phyloP scores from a whole-genome alignment of 1,140 invertebrate genomes.

The Parasteatoda tepidariorum region DNA sequence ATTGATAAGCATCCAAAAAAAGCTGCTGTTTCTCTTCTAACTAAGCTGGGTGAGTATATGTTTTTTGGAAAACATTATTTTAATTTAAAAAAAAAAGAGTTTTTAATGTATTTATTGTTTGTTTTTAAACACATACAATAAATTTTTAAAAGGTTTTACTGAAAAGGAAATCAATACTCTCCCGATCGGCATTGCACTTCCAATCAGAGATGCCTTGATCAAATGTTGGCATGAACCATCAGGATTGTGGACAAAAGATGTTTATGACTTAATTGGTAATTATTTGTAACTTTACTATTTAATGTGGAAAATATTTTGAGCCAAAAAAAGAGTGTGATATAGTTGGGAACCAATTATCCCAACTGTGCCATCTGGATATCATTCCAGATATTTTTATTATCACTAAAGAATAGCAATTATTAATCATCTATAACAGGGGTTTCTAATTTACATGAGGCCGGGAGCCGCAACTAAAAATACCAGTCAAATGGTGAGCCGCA shows the following conservation, averaged over 20 bases:
- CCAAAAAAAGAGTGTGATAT: no score
- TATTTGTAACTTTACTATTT: no score
- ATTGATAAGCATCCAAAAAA: slow-evolving; percentile 32
- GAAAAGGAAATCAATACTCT: slow-evolving; percentile 79
- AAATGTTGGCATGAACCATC: slow-evolving; percentile 81
- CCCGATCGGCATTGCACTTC: slow-evolving; percentile 80
- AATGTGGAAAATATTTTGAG: no score
- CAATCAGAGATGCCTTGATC: slow-evolving; percentile 81
- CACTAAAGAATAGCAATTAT: no score
- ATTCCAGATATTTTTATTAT: no score
- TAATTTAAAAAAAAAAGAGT: neutral
- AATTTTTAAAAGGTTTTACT: slow-evolving; percentile 72
- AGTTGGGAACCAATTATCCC: no score
- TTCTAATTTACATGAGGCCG: no score
- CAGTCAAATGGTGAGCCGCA: no score
- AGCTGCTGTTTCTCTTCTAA: slow-evolving; percentile 21
- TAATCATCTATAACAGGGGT: no score
- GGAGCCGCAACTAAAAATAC: no score
- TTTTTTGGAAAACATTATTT: neutral
- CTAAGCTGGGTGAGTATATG: slow-evolving; percentile 22
- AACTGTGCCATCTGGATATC: no score
- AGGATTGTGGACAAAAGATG: slow-evolving; percentile 79
- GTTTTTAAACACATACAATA: neutral
- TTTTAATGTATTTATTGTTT: neutral
- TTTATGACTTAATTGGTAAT: slow-evolving; percentile 83